Conservation (phyloP, 1,140 invertebrate species). For the Dendrolimus punctatus region DNA sequence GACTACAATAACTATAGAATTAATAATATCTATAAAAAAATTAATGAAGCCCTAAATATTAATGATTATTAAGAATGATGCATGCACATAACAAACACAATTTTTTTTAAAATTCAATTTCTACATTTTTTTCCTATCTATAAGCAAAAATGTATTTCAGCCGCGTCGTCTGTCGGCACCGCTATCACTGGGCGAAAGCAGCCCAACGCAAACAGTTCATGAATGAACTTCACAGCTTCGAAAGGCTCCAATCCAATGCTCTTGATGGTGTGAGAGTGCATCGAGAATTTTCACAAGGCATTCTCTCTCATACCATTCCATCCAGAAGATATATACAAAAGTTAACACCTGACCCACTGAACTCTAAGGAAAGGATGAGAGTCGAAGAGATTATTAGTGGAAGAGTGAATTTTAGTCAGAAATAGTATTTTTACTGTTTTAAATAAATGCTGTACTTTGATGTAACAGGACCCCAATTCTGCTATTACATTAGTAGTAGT, state of each 20-base stretch:
- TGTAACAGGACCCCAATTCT: too few relatives aligned
- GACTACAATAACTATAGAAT: too few relatives aligned
- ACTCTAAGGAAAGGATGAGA: conserved; percentile 50
- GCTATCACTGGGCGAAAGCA: conserved; percentile 54
- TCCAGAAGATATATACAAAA: conserved; percentile 55
- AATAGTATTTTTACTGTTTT: conserved; percentile 18
- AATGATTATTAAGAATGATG: too few relatives aligned
- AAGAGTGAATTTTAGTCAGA: conserved; percentile 36
- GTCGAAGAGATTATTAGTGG: conserved; percentile 61
- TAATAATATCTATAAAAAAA: too few relatives aligned
- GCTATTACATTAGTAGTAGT: too few relatives aligned
- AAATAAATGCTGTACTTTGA: background rate
- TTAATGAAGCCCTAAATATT: too few relatives aligned
- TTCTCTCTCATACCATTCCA: conserved; percentile 63
- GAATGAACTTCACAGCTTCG: conserved; percentile 58
- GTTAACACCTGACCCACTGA: conserved; percentile 50
- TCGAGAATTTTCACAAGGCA: conserved; percentile 63
- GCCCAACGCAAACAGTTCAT: conserved; percentile 59
- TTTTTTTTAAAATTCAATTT: too few relatives aligned
- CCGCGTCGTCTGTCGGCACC: conserved; percentile 55
- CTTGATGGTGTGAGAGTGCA: conserved; percentile 65
- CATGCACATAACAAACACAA: too few relatives aligned
- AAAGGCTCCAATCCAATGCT: conserved; percentile 59
- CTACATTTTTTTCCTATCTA: too few relatives aligned
- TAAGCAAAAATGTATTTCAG: conserved; percentile 27